Base-by-base conservation (phyloP, 2,113 vertebrate genomes). In the Thamnaconus septentrionalis region DNA sequence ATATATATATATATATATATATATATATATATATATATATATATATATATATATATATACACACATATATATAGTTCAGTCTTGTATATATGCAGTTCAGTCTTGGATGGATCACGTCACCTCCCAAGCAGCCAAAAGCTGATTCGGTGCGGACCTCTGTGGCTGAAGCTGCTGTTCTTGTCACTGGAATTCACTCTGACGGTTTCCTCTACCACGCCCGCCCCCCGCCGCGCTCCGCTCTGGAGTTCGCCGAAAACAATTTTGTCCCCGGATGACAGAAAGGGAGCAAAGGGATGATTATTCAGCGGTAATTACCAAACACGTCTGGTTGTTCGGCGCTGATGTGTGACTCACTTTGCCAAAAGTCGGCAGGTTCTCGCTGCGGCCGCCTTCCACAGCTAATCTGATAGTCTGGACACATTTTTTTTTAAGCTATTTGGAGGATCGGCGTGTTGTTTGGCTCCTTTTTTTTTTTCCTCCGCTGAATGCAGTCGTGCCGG, bases 171-270 rank as follows among this genome's bases (percentile, higher is more conserved):
- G 69, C 68, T 53, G 63, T 68, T 75, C 18, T 58, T 59, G 73
- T 82, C 80, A 62, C 59, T 58, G 47, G 88, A 85, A 90, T 84
- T 74, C 65, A 59, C 74, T 65, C 56, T 54, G 71, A 81, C 80
- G 31, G 79, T 87, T 79, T 85, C 86, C 80, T 53, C 86, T 85
- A 78, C 88, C 77, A 82, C 76, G 56, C 66, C 66, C 48, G 62
- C 56, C 82, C 59, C 41, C 63, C 11, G 64, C 49, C 49, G 73
- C 45, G 62, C 59, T 18, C 54, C 69, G 64, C 85, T 83, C 59
- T 60, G 79, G 75, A 82, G 74, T 84, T 57, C 55, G 59, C 68
- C 50, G 6, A 64, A 31, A 63, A 61, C 68, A 66, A 66, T 68
- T 77, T 81, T 78, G 69, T 76, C 67, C 51, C 18, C 8, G 12